phyloP scores from a whole-genome alignment of 2,113 vertebrate species.

The Callipepla californica region DNA sequence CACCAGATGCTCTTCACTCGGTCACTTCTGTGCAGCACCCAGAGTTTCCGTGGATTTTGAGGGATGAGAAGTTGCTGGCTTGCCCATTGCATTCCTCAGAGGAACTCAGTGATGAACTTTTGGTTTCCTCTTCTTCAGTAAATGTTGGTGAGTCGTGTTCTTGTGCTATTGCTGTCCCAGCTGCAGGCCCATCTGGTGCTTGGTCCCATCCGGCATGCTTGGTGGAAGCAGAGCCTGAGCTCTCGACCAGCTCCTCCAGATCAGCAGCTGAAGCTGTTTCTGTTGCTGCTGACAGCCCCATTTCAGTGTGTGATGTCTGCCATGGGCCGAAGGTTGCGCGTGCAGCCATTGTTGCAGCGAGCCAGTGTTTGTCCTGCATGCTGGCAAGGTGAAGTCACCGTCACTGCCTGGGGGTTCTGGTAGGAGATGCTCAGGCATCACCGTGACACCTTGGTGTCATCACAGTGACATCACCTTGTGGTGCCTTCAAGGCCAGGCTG shows the following conservation, averaged over 20 bases:
- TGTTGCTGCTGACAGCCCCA: too few species aligned
- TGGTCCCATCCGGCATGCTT: neutral
- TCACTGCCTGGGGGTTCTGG: neutral
- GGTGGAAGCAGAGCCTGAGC: neutral
- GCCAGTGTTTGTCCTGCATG: neutral
- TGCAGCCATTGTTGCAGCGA: neutral
- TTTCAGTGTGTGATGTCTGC: neutral
- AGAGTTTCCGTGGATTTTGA: neutral
- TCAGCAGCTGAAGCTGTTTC: neutral
- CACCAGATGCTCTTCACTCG: neutral
- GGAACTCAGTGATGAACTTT: too few species aligned
- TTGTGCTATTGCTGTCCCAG: neutral
- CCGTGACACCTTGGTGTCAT: neutral
- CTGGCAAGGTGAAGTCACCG: neutral
- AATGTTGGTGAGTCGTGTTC: neutral
- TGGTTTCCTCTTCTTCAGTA: neutral
- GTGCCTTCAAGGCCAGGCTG: neutral
- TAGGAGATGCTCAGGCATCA: neutral
- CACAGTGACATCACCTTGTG: neutral
- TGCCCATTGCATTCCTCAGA: neutral
- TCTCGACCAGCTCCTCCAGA: neutral
- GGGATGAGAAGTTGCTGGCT: neutral
- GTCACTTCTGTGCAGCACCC: neutral
- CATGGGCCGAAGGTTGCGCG: neutral
- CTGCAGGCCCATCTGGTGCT: neutral